Evolutionary conservation across 2,888 invertebrate species (phyloP), one percentile per base, ranked within the genome.

Genomic region (Drosophila vallismaia): DNA sequence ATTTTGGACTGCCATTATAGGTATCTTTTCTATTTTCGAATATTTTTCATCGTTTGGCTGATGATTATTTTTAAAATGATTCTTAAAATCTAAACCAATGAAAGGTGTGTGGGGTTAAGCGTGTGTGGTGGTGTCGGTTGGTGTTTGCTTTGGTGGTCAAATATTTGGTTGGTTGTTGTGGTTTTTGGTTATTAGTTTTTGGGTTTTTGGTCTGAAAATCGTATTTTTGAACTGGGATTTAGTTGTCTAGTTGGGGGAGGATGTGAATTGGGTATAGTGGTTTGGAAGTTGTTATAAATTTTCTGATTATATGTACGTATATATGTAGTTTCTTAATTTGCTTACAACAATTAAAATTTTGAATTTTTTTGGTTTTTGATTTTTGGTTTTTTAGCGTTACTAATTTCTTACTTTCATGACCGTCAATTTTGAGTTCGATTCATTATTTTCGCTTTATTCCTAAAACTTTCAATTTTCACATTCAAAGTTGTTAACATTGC

Each of bases 31-130:
- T 64, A 19, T 60, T 71, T 67, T 59, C 28, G 56, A 42, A 33
- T 68, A 54, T 53, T 49, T 69, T 59, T 57, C 58, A 60, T 51
- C 28, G 6, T 88, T 73, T 79, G 82, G 73, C 81, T 88, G 87
- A 82, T 74, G 75, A 77, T 79, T 88, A 87, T 77, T 72, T 87
- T 86, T 72, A 85, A 86, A 88, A 83, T 87, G 77, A 86, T 88
- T 83, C 89, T 89, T 89, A 89, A 88, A 89, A 83, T 89, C 89
- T 89, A 89, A 89, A 89, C 89, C 89, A 89, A 89, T 89, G 79
- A 76, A 83, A 89, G 76, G 74, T 66, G 55, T 33, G 38, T 55
- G 33, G 33, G 50, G 71, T 67, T 72, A 64, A 66, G 62, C 66
- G 19, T 6, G 60, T 58, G 56, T 69, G 52, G 31, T 64, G 71